A percentile compares a stretch with the other conserved stretches of the same genome.
Conservation (phyloP, 2,797 vertebrate species). For the Meda fulgida region DNA sequence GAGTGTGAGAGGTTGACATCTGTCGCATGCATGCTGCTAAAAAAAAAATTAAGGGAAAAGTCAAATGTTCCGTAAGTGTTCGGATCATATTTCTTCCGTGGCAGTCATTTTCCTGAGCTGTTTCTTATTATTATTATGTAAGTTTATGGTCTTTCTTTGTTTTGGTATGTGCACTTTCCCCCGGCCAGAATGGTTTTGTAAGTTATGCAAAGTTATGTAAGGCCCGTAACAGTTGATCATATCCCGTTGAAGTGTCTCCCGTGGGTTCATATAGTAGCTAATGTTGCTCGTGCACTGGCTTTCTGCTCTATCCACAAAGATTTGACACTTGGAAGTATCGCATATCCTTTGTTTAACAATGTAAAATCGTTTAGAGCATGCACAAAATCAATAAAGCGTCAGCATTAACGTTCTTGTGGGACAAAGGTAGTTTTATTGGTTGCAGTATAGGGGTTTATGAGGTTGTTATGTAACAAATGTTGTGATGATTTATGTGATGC, state of each 20-base stretch:
- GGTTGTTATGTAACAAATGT: conserved; percentile 41
- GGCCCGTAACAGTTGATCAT: conserved; percentile 53
- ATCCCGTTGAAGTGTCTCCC: conserved; percentile 50
- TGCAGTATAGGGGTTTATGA: conserved; percentile 45
- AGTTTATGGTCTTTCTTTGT: conserved; percentile 68
- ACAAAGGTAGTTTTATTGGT: conserved; percentile 35
- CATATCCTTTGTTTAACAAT: neutral
- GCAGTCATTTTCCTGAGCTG: conserved; percentile 41
- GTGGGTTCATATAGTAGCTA: conserved; percentile 35
- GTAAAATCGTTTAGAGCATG: conserved; percentile 4
- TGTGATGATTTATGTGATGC: conserved; percentile 31
- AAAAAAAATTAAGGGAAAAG: conserved; percentile 34
- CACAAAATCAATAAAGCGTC: conserved; percentile 31
- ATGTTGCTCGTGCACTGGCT: conserved; percentile 56
- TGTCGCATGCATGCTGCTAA: conserved; percentile 20
- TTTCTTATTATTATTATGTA: conserved; percentile 73
- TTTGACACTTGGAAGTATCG: conserved; percentile 32
- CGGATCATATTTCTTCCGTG: conserved; percentile 24
- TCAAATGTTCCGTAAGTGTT: conserved; percentile 21
- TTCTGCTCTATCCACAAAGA: conserved; percentile 38
- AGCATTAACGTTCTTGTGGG: conserved; percentile 40
- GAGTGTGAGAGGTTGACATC: conserved; percentile 26
- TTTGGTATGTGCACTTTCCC: conserved; percentile 69
- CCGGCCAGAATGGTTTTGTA: conserved; percentile 51
- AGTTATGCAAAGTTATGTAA: conserved; percentile 65